Evolutionary conservation across 2,797 vertebrate species (phyloP).

Genomic region (Amblyopsis hoosieri): DNA sequence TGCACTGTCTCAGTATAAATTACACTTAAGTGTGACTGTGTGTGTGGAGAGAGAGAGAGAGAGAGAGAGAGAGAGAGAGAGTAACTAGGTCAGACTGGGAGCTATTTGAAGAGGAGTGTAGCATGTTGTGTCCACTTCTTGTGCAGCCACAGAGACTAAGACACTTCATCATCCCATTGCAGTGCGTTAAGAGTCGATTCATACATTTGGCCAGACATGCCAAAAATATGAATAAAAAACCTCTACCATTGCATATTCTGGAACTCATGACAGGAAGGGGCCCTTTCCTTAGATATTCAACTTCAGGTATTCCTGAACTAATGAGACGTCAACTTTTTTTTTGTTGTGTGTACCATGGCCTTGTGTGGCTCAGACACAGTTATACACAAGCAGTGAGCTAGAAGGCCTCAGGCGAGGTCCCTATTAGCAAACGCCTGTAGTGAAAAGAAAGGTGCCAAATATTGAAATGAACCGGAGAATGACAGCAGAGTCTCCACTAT

Average conservation of each 20-base stretch:
- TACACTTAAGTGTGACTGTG: too few species aligned
- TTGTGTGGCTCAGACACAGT: constrained; percentile 25
- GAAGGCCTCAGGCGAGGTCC: constrained; percentile 61
- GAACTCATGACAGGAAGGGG: neutral
- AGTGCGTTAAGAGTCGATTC: constrained; percentile 31
- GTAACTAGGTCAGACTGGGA: constrained; percentile 56
- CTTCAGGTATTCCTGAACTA: constrained; percentile 17
- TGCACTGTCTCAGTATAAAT: neutral
- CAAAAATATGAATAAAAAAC: neutral
- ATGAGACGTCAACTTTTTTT: constrained; percentile 30
- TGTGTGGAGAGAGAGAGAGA: neutral
- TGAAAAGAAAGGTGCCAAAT: constrained; percentile 42
- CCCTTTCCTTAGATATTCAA: neutral
- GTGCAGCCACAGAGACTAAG: constrained; percentile 32
- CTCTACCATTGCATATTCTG: constrained; percentile 2
- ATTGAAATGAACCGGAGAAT: constrained; percentile 44
- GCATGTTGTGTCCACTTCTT: constrained; percentile 39
- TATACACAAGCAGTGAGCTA: constrained; percentile 43
- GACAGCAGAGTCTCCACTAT: constrained; percentile 38
- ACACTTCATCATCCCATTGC: constrained; percentile 23
- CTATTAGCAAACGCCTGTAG: constrained; percentile 65
- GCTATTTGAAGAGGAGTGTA: constrained; percentile 29
- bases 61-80: constrained; percentile 31
- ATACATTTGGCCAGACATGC: constrained; percentile 8
- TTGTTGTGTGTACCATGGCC: constrained; percentile 43